phyloP scores from a whole-genome alignment of 2,113 vertebrate genomes.

The Phyllopteryx taeniolatus region DNA sequence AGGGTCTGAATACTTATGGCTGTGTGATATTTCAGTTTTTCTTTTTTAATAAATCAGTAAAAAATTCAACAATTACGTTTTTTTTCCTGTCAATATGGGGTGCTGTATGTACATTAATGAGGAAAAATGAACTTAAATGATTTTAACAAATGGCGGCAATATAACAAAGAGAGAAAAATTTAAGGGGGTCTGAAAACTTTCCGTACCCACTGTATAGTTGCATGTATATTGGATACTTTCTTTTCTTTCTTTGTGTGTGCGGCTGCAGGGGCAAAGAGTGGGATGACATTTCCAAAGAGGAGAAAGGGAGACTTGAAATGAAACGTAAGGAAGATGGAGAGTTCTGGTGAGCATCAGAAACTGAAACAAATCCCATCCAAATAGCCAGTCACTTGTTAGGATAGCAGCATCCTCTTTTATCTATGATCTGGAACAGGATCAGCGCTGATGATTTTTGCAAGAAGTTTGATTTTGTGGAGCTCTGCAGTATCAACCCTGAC shows the following conservation, averaged over 20 bases:
- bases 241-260: neutral
- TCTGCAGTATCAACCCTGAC: conserved; percentile 75
- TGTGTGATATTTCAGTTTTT: no score
- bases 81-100: no score
- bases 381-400: neutral
- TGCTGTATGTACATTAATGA: no score
- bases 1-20: no score
- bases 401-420: neutral
- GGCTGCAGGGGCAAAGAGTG: conserved; percentile 69
- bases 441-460: conserved; percentile 67
- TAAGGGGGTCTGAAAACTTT: no score
- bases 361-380: neutral
- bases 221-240: neutral
- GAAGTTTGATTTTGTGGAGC: conserved; percentile 68
- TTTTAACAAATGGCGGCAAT: no score
- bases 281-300: conserved; percentile 56
- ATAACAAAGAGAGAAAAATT: no score
- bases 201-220: neutral
- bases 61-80: no score
- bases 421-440: conserved; percentile 63
- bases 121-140: no score
- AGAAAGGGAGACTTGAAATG: conserved; percentile 68
- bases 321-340: conserved; percentile 74
- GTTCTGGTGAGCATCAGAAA: conserved; percentile 70
- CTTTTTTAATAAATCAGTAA: no score